Base-by-base conservation (phyloP, 23 tunicate species). In the Botrylloides violaceus region DNA sequence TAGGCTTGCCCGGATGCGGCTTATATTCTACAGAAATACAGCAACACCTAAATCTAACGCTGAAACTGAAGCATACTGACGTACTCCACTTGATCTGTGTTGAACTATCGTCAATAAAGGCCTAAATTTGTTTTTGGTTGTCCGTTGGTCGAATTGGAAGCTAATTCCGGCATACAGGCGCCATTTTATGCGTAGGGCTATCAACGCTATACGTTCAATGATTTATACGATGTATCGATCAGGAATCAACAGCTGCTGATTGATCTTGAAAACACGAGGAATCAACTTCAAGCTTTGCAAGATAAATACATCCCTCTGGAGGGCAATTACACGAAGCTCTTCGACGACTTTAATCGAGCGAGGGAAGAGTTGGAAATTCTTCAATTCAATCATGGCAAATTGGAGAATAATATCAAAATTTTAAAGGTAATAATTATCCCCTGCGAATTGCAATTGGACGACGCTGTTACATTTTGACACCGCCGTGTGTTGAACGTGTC, bases 241-340 rank as follows among this genome's bases (percentile, higher is more conserved):
- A 82, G 87, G 64, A 19, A 61, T 37, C 64, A 34, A 24, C 87
- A 76, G 29, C 49, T 60, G 34, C 60, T 60, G 32, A 58, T 82
- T 21, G 77, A 76, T 49, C 49, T 68, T 19, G 83, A 76, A 61
- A 76, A 77, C 36, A 36, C 37, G 6, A 37, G 71, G 27, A 71
- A 65, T 30, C 79, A 83, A 32, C 66, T 83, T 3, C 85, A 77
- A 33, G 78, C 66, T 26, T 32, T 83, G 36, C 73, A 47, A 24
- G 43, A 57, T 3, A 49, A 49, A 22, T 64, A 77, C 20, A 68
- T n/a, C 36, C 81, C 84, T 24, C 61, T 82, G 5, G 65, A 88
- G 34, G 30, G 77, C 19, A 90, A 90, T 70, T 88, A 90, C 78
- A 66, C 91, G 25, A 36, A 49, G 26, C 64, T 90, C 6, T 36